Evolutionary conservation across 2,113 vertebrate genomes (phyloP).

Genomic region (Leuciscus idus): DNA sequence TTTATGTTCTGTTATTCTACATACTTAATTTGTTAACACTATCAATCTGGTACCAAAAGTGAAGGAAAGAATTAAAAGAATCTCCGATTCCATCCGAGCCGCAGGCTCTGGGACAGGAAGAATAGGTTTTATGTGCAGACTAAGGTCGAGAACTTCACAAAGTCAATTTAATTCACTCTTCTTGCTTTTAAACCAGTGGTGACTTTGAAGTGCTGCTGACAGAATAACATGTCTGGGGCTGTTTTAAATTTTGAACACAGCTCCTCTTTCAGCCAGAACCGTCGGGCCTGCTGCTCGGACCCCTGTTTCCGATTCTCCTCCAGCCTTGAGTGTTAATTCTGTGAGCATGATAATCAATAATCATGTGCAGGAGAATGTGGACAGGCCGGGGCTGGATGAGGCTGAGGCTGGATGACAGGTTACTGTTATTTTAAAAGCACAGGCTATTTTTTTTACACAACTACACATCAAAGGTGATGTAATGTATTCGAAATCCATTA

Average conservation of each 20-base stretch:
- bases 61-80: neutral
- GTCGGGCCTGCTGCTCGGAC: neutral
- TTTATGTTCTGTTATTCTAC: slow-evolving; percentile 46
- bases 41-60: slow-evolving; percentile 50
- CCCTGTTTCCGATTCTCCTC: slow-evolving; percentile 10
- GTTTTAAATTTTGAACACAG: slow-evolving; percentile 49
- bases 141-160: slow-evolving; percentile 38
- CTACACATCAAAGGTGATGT: slow-evolving; percentile 1
- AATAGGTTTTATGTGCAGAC: slow-evolving; percentile 39
- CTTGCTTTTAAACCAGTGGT: slow-evolving; percentile 35
- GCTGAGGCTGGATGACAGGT: neutral
- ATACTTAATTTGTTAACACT: slow-evolving; percentile 20
- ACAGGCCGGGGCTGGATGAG: neutral
- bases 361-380: neutral
- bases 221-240: slow-evolving; percentile 48
- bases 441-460: slow-evolving; percentile 7
- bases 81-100: neutral
- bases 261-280: slow-evolving; percentile 40
- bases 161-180: slow-evolving; percentile 47
- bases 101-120: slow-evolving; percentile 32
- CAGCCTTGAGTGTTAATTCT: neutral
- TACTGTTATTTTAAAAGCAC: slow-evolving; percentile 33
- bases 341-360: neutral
- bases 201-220: slow-evolving; percentile 55
- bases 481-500: neutral